These are phyloP conservation scores for Daboia siamensis DNA, from an alignment of 2,113 vertebrate species.

Conservation along the genomic window DNA sequence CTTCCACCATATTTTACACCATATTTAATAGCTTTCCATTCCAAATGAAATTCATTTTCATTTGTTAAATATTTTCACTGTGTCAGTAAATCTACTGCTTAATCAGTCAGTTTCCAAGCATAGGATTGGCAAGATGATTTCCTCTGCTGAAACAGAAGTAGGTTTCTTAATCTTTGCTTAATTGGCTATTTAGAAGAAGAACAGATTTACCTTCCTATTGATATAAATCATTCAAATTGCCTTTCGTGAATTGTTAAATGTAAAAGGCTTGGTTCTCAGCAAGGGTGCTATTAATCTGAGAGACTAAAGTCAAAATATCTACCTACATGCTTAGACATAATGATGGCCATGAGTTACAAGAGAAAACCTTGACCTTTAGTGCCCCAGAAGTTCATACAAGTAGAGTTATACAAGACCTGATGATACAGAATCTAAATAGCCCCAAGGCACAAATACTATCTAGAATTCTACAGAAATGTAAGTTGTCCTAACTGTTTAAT, in stretches of 20 bases:
- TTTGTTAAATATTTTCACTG: slow-evolving; percentile 21
- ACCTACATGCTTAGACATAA: slow-evolving; percentile 2
- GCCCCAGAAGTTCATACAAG: background rate
- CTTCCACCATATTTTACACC: slow-evolving; percentile 12
- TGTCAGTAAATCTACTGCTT: slow-evolving; percentile 1
- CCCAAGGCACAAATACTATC: background rate
- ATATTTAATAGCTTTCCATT: slow-evolving; percentile 22
- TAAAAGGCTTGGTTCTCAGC: background rate
- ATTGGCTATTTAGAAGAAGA: slow-evolving; percentile 16
- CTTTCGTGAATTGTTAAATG: slow-evolving; percentile 6
- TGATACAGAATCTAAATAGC: background rate
- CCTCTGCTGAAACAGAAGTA: background rate
- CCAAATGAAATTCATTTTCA: slow-evolving; percentile 17
- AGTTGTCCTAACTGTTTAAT: background rate
- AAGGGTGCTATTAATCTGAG: background rate
- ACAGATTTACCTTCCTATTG: slow-evolving; percentile 7
- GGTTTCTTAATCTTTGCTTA: background rate
- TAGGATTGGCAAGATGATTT: background rate
- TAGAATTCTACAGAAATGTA: background rate
- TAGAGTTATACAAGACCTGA: background rate
- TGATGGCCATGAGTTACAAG: background rate
- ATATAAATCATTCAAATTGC: slow-evolving; percentile 8
- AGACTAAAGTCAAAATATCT: background rate
- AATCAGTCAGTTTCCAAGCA: background rate
- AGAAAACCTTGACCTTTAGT: background rate